Percentiles rank a stretch among this genome's conserved stretches.
These are phyloP conservation scores for Coptodon rendalli DNA, from an alignment of 2,113 vertebrate species.

Conservation along the genomic window DNA sequence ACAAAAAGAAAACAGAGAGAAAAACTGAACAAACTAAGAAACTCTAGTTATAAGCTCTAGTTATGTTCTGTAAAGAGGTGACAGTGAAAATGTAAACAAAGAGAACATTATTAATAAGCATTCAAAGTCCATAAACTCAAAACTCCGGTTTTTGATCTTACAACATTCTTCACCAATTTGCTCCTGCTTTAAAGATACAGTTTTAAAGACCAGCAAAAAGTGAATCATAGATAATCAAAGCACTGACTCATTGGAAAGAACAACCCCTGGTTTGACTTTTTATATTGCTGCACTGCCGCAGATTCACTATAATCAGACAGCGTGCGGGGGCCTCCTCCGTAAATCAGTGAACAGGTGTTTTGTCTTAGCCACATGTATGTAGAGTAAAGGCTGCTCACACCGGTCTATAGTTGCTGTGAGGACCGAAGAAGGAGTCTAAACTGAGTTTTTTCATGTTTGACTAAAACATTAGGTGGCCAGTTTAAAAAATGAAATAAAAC, in stretches of 20 bases:
- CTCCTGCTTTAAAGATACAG: rapidly evolving
- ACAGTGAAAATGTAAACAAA: neutral
- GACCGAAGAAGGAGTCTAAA: neutral
- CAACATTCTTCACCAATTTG: neutral
- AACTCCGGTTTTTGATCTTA: neutral
- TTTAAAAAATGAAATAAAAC: neutral
- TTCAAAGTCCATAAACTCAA: neutral
- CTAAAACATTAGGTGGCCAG: neutral
- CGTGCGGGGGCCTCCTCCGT: rapidly evolving
- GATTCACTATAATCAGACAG: neutral
- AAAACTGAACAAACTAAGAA: neutral
- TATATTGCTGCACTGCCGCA: neutral
- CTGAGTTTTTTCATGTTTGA: neutral
- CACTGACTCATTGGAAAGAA: neutral
- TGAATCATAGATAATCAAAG: neutral
- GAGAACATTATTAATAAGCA: neutral
- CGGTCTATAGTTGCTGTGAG: rapidly evolving
- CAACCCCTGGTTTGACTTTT: neutral
- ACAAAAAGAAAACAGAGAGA: neutral
- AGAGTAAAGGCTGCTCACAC: neutral
- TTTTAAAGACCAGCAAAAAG: neutral
- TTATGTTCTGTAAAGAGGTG: neutral
- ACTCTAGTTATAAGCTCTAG: neutral
- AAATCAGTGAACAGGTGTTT: neutral
- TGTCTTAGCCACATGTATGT: neutral